Evolutionary conservation across 2,888 invertebrate species (phyloP).

Genomic region (Lampropteryx suffumata): DNA sequence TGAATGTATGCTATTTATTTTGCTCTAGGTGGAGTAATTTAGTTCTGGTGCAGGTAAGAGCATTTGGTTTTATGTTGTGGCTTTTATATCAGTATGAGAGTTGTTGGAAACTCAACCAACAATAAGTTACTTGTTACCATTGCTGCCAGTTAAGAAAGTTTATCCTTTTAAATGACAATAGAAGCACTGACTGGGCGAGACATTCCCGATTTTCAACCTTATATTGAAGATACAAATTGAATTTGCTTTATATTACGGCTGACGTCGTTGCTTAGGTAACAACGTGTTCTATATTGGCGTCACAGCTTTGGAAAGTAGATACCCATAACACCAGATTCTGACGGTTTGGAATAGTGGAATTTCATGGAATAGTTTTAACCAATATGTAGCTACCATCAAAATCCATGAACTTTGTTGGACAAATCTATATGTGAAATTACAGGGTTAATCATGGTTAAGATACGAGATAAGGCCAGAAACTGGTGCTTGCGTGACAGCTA

Average conservation of each 20-base stretch:
- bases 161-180: no score
- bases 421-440: neutral
- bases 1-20: slow-evolving; percentile 57
- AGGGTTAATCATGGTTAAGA: no score
- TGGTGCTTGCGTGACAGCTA: neutral
- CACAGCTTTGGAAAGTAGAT: slow-evolving; percentile 1
- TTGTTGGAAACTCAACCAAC: no score
- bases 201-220: no score
- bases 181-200: no score
- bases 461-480: neutral
- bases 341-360: neutral
- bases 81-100: neutral
- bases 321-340: neutral
- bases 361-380: no score
- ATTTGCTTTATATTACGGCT: no score
- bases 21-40: slow-evolving; percentile 34
- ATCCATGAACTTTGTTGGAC: no score
- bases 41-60: slow-evolving; percentile 8
- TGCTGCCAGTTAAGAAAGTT: no score
- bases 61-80: slow-evolving; percentile 4
- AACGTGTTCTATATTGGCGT: slow-evolving; percentile 9
- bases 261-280: neutral
- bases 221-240: no score
- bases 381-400: no score
- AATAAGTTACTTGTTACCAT: no score